Conservation (phyloP, 1,140 invertebrate species). For the Drosophila kepulauana region DNA sequence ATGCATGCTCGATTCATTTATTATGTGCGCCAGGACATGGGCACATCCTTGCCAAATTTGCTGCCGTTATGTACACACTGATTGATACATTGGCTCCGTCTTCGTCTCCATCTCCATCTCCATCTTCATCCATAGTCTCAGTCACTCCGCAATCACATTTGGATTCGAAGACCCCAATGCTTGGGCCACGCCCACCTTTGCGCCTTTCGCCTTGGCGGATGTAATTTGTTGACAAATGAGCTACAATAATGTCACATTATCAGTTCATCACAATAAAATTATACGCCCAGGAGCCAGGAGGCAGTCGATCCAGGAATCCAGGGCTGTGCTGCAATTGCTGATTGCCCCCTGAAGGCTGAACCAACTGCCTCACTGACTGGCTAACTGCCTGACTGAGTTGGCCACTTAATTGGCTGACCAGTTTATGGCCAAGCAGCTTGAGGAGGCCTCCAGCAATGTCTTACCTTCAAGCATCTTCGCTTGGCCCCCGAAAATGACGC, state of each 20-base stretch:
- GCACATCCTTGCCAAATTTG: slow-evolving; percentile 46
- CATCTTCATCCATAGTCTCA: neutral
- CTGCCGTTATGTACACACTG: slow-evolving; percentile 61
- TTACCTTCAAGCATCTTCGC: slow-evolving; percentile 17
- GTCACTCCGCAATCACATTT: neutral
- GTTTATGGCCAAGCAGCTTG: slow-evolving; percentile 23
- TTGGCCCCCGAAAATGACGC: slow-evolving; percentile 17
- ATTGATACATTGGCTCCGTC: slow-evolving; percentile 68
- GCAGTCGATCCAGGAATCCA: neutral
- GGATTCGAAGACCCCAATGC: neutral
- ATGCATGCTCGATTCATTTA: slow-evolving; percentile 78
- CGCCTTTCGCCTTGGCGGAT: slow-evolving; percentile 40
- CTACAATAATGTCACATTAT: slow-evolving; percentile 83
- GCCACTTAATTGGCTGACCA: slow-evolving; percentile 49
- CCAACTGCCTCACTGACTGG: neutral
- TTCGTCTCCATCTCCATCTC: too few species aligned
- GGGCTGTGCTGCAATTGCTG: slow-evolving; percentile 36
- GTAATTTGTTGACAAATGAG: slow-evolving; percentile 83
- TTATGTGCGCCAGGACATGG: slow-evolving; percentile 52
- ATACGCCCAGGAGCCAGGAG: slow-evolving; percentile 52
- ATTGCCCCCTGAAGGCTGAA: slow-evolving; percentile 17
- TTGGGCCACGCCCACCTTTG: slow-evolving; percentile 46
- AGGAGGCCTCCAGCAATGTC: slow-evolving; percentile 7
- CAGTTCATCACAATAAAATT: slow-evolving; percentile 83
- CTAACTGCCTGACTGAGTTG: slow-evolving; percentile 8